These are phyloP conservation scores for Neomicropteryx cornuta DNA, from an alignment of 1,140 invertebrate genomes.

Conservation along the genomic window DNA sequence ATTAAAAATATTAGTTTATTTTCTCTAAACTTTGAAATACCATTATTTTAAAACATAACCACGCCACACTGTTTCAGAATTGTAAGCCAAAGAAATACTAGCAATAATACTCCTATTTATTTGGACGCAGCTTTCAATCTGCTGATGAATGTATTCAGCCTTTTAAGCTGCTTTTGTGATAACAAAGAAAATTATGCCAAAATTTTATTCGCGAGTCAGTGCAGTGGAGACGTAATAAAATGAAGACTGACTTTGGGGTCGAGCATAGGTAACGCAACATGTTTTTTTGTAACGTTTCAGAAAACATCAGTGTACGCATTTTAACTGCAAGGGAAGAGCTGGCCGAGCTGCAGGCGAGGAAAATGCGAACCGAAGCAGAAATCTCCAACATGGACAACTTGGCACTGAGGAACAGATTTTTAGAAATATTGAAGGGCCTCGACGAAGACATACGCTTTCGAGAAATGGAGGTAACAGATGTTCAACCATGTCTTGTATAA, in stretches of 20 bases:
- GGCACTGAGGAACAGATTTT: constrained; percentile 69
- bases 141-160: neutral
- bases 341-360: constrained; percentile 54
- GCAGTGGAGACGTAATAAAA: constrained; percentile 19
- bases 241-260: neutral
- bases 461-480: constrained; percentile 69
- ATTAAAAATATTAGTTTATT: no score
- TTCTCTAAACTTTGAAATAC: no score
- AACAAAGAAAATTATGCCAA: constrained; percentile 19
- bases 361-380: constrained; percentile 69
- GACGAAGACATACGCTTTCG: constrained; percentile 69
- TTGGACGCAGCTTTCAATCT: neutral
- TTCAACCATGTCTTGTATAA: no score
- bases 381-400: constrained; percentile 79
- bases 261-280: neutral
- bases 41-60: no score
- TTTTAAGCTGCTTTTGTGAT: constrained; percentile 8
- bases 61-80: no score
- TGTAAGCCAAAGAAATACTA: neutral
- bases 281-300: constrained; percentile 17
- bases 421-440: constrained; percentile 66
- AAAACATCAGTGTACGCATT: constrained; percentile 41
- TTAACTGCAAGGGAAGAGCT: constrained; percentile 55
- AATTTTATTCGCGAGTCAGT: constrained; percentile 15
- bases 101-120: constrained; percentile 2